A percentile compares a stretch with the other conserved stretches of the same genome.
Conservation (phyloP, 2,797 vertebrate species). For the Pseudopleuronectes americanus region DNA sequence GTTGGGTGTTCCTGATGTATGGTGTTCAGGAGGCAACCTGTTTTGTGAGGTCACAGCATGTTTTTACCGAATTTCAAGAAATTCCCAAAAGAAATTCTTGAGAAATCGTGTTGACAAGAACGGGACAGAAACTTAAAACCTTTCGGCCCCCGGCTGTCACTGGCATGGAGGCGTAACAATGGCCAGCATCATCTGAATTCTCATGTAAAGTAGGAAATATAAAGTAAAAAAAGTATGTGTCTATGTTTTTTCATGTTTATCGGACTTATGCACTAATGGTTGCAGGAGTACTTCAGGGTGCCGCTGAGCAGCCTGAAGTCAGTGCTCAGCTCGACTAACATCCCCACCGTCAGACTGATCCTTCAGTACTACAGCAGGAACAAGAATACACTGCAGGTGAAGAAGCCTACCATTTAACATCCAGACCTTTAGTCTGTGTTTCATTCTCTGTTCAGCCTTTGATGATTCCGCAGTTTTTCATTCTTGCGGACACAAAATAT, state of each 20-base stretch:
- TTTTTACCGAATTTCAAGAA: too few relatives aligned
- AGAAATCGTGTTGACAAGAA: too few relatives aligned
- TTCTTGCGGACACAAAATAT: background rate
- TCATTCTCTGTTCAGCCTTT: background rate
- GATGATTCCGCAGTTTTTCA: background rate
- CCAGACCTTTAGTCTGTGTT: background rate
- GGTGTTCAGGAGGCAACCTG: too few relatives aligned
- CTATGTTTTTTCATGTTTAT: background rate
- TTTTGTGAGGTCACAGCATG: too few relatives aligned
- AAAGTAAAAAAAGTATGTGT: background rate
- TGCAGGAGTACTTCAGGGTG: slow-evolving; percentile 83
- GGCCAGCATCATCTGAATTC: background rate
- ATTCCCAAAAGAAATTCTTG: too few relatives aligned
- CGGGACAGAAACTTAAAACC: too few relatives aligned
- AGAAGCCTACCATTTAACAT: background rate
- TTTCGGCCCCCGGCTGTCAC: too few relatives aligned
- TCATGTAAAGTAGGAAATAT: background rate
- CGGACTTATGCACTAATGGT: background rate
- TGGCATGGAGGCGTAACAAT: too few relatives aligned
- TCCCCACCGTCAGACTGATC: slow-evolving; percentile 77
- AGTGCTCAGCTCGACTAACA: slow-evolving; percentile 74
- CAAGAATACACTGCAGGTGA: slow-evolving; percentile 75
- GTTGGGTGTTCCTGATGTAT: too few relatives aligned
- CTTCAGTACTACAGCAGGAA: slow-evolving; percentile 78
- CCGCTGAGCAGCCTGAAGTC: slow-evolving; percentile 64